Base-by-base conservation (phyloP, 64 coral and sea anemone genomes). In the Pocillopora verrucosa region DNA sequence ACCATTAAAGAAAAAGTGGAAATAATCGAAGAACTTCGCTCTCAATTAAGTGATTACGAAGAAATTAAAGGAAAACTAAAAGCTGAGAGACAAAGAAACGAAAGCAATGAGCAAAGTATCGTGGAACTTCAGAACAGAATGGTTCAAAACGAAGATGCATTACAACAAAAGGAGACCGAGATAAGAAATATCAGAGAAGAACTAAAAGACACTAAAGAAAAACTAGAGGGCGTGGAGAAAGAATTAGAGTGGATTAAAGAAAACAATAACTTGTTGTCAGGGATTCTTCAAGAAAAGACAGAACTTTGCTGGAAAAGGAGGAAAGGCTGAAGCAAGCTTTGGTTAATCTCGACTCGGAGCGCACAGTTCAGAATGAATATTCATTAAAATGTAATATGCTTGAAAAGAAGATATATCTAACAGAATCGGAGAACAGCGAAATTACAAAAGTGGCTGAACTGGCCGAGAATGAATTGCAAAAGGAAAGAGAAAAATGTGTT, bases 381-480 rank as follows among this genome's bases (percentile, higher is more conserved):
- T 72, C 75, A 36, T 78, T 96, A 2, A 96, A 96, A 89, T 96
- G 94, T 26, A 83, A 93, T 22, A 88, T 83, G 81, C 36, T 96
- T 60, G 94, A 96, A 78, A 72, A 91, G 76, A 93, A 90, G 64
- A 34, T 90, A 4, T 26, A 67, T 22, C 60, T 96, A 17, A 67
- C 76, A 16, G 91, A 91, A 61, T 75, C 86, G 12, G 90, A 96
- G 64, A 92, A 91, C 41, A 83, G 69, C 84, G 88, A 93, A 59
- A 72, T 79, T 7, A 75, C 65, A 88, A 91, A 88, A 82, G 87
- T 64, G 56, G 75, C 88, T 72, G 72, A 79, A 45, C 58, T 89
- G 35, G 86, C 80, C 14, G 87, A 89, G 57, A 72, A 59, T 17
- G 37, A 73, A n/a, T 81, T 89, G 11, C 83, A 87, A 61, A 65